A percentile compares a stretch with the other conserved stretches of the same genome.
Conservation (phyloP, 2,797 vertebrate genomes). For the Poeciliopsis gracilis region DNA sequence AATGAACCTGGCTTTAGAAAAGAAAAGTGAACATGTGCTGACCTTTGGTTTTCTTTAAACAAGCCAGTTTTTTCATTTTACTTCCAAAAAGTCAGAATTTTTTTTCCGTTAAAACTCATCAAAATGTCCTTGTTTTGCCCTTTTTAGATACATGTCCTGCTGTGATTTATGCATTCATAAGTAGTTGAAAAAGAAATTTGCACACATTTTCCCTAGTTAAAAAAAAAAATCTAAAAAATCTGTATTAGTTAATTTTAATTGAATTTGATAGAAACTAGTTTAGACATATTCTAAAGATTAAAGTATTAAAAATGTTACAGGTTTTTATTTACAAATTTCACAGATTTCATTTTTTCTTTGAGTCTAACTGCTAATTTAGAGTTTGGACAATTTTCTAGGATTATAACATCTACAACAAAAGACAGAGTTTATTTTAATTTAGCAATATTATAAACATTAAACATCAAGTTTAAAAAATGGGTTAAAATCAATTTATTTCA, state of each 20-base stretch:
- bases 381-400: neutral
- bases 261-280: neutral
- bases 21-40: neutral
- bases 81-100: neutral
- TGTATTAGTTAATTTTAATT: neutral
- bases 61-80: neutral
- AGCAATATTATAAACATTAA: too few relatives aligned
- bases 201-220: neutral
- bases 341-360: neutral
- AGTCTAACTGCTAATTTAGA: neutral
- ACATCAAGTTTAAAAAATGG: too few relatives aligned
- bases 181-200: too few relatives aligned
- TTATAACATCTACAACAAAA: neutral
- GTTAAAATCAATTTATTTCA: neutral
- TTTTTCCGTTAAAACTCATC: neutral
- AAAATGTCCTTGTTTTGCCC: neutral
- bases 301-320: neutral
- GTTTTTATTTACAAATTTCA: neutral
- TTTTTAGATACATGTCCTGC: neutral
- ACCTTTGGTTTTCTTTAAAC: neutral
- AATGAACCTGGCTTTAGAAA: neutral
- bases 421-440: too few relatives aligned
- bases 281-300: neutral
- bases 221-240: too few relatives aligned
- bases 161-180: neutral